A percentile compares a stretch with the other conserved stretches of the same genome.
These are phyloP conservation scores for Myanophis thanlyinensis DNA, from an alignment of 2,113 vertebrate genomes.

Conservation along the genomic window DNA sequence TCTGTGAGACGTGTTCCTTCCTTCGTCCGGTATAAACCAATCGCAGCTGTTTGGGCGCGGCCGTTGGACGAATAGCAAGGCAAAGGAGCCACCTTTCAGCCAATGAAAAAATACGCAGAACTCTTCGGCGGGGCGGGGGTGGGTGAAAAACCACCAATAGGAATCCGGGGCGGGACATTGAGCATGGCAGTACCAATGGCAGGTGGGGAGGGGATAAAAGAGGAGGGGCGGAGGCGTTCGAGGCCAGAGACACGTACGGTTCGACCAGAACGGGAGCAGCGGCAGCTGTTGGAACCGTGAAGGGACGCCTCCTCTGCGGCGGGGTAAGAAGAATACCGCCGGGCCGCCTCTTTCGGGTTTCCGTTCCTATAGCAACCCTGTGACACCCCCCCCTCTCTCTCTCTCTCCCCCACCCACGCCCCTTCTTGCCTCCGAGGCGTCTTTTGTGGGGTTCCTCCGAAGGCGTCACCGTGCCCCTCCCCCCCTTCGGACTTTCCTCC, in stretches of 20 bases:
- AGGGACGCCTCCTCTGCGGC: neutral
- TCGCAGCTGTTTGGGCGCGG: slow-evolving; percentile 3
- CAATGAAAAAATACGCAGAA: neutral
- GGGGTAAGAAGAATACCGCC: neutral
- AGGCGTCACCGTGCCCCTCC: neutral
- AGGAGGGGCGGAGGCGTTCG: neutral
- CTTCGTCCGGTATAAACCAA: neutral
- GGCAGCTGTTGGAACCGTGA: neutral
- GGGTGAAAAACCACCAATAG: neutral
- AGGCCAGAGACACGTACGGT: neutral
- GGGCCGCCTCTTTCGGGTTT: neutral
- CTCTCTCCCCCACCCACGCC: neutral
- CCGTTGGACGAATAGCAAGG: neutral
- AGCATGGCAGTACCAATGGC: neutral
- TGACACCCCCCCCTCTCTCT: no score
- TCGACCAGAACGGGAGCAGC: neutral
- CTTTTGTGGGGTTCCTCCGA: neutral
- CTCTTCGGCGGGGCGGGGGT: neutral
- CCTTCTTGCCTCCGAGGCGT: neutral
- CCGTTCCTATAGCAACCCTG: neutral
- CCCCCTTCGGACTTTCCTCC: neutral
- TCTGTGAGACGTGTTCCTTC: no score
- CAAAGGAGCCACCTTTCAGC: accelerated
- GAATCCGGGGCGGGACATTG: neutral
- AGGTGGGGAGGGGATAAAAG: neutral